These are phyloP conservation scores for Acanthosepion lycidas DNA, from an alignment of 2,888 invertebrate species.

Conservation along the genomic window DNA sequence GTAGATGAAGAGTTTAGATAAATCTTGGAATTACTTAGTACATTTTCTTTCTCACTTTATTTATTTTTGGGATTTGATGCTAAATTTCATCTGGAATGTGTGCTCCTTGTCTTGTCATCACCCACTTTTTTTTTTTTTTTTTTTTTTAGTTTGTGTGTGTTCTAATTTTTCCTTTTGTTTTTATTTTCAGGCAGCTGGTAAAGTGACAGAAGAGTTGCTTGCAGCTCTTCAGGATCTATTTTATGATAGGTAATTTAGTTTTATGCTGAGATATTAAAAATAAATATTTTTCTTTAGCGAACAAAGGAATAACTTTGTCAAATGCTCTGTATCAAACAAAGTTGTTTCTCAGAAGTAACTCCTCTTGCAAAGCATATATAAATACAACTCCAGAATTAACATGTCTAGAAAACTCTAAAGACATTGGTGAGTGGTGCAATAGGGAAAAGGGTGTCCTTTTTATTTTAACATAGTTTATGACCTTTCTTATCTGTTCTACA, in stretches of 20 bases:
- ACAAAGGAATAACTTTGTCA: not conserved
- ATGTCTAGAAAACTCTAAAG: not conserved
- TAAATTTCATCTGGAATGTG: too few species aligned
- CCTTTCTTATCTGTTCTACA: too few species aligned
- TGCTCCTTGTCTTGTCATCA: too few species aligned
- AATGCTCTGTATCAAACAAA: not conserved
- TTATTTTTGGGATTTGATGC: too few species aligned
- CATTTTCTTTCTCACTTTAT: too few species aligned
- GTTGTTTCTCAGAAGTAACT: not conserved
- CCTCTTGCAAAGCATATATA: not conserved
- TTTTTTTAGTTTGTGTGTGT: too few species aligned
- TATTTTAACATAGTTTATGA: too few species aligned
- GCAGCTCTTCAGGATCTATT: conserved; percentile 67
- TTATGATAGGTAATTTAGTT: conserved; percentile 66
- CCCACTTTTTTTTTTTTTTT: too few species aligned
- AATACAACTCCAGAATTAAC: not conserved
- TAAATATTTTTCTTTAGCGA: not conserved
- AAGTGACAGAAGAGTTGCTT: conserved; percentile 64
- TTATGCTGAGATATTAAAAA: not conserved
- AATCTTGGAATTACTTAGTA: too few species aligned
- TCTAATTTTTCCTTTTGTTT: conserved; percentile 49
- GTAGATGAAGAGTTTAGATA: too few species aligned
- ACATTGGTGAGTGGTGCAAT: not conserved
- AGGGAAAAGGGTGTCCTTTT: too few species aligned
- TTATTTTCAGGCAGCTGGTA: conserved; percentile 60